Evolutionary conservation across 2,797 vertebrate species (phyloP), one percentile per base, ranked within the genome.

Genomic region (Protonibea diacanthus): DNA sequence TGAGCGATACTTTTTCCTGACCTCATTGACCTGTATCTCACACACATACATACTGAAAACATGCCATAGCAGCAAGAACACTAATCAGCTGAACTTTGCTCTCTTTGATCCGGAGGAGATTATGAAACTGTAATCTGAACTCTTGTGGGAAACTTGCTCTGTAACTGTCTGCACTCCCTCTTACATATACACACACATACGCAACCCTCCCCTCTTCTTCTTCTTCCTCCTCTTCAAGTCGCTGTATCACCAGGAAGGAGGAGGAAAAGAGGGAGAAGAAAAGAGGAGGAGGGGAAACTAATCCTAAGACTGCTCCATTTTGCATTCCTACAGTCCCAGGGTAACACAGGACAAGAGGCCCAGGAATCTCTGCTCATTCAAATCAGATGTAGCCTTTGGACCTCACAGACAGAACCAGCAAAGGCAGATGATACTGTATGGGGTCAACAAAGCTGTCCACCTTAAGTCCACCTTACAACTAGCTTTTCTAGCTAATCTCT

Each of bases 271-370:
- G 72, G 68, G 74, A 62, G 74, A 81, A 83, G 74, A 82, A 85
- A 91, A 75, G 82, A 76, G 83, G 86, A 91, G 85, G 82, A 82
- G 85, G 88, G 86, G 89, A 85, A 85, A 67, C 83, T 92, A 92
- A 93, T 93, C 92, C 80, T 82, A 78, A 88, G 74, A 53, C 84
- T 17, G 76, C 86, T 92, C 83, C 66, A 85, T 89, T 92, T 88
- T 91, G 83, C 90, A 95, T 94, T 93, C 91, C 91, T 92, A 75
- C 81, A 85, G 86, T 91, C 91, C 88, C 88, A 71, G 72, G 90
- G 89, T 82, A 93, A 92, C 90, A 89, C 78, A 71, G 88, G 80
- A 91, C 89, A 86, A 86, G 91, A 89, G 88, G 86, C 85, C 88
- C 88, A 74, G 80, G 91, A 92, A 92, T 93, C 89, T 85, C 56